phyloP scores from a whole-genome alignment of 2,797 vertebrate species.

The Anguilla megastoma region DNA sequence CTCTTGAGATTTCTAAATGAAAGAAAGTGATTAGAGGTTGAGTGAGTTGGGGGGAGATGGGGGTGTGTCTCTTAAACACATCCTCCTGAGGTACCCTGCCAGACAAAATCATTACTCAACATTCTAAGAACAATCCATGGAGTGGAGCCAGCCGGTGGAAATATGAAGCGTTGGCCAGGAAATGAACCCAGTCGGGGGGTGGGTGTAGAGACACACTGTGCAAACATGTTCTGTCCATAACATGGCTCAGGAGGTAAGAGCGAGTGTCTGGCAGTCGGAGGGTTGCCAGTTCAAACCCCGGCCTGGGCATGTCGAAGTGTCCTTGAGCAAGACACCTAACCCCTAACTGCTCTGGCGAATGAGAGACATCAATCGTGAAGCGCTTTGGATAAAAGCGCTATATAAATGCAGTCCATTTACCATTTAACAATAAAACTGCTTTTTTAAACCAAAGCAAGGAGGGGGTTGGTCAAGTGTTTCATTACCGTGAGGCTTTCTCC shows the following conservation, averaged over 20 bases:
- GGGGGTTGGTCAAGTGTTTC: not conserved
- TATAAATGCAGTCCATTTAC: no score
- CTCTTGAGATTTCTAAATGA: not conserved
- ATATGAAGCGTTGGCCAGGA: not conserved
- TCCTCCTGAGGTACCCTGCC: not conserved
- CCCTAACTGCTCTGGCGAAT: no score
- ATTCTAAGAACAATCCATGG: conserved; percentile 18
- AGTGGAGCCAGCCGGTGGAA: not conserved
- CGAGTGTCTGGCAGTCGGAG: no score
- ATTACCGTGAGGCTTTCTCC: not conserved
- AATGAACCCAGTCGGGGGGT: not conserved
- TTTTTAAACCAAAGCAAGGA: not conserved
- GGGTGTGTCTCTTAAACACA: not conserved
- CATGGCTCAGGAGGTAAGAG: no score
- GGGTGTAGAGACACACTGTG: not conserved
- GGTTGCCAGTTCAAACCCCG: no score
- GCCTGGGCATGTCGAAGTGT: no score
- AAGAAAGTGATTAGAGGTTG: not conserved
- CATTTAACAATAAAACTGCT: not conserved
- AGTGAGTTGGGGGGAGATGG: not conserved
- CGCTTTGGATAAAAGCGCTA: no score
- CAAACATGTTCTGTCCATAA: not conserved
- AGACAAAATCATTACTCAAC: not conserved
- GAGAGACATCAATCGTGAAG: no score
- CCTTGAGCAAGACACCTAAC: no score